phyloP scores from a whole-genome alignment of 2,113 vertebrate species.

The Limanda limanda region DNA sequence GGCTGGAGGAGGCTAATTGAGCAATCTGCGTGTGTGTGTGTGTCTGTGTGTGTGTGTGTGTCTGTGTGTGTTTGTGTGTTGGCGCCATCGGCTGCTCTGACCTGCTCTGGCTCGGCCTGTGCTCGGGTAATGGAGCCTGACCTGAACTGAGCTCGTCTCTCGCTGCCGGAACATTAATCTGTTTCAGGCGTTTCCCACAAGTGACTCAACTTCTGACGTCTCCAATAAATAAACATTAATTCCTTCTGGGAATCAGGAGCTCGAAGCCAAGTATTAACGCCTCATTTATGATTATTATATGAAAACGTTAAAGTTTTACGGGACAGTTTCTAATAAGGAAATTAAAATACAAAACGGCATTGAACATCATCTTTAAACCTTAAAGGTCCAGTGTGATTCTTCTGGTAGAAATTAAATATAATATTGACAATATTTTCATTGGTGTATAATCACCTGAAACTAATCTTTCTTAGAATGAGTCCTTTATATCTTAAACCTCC shows the following conservation, averaged over 20 bases:
- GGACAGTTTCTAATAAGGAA: no score
- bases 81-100: constrained; percentile 64
- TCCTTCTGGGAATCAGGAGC: background rate
- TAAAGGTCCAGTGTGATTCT: background rate
- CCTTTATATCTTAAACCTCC: no score
- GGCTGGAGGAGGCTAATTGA: constrained; percentile 75
- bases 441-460: no score
- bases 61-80: constrained; percentile 22
- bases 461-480: no score
- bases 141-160: constrained; percentile 42
- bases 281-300: background rate
- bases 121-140: constrained; percentile 74
- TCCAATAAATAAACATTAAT: background rate
- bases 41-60: constrained; percentile 18
- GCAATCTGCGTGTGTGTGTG: constrained; percentile 60
- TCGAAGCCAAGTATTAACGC: background rate
- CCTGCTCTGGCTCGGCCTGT: constrained; percentile 73
- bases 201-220: background rate
- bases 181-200: background rate
- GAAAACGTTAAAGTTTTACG: no score
- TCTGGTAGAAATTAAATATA: no score
- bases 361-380: background rate
- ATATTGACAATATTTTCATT: no score
- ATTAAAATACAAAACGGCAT: no score
- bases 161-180: constrained; percentile 16